Evolutionary conservation across 2,888 invertebrate species (phyloP).

Genomic region (Tenthredo notha): DNA sequence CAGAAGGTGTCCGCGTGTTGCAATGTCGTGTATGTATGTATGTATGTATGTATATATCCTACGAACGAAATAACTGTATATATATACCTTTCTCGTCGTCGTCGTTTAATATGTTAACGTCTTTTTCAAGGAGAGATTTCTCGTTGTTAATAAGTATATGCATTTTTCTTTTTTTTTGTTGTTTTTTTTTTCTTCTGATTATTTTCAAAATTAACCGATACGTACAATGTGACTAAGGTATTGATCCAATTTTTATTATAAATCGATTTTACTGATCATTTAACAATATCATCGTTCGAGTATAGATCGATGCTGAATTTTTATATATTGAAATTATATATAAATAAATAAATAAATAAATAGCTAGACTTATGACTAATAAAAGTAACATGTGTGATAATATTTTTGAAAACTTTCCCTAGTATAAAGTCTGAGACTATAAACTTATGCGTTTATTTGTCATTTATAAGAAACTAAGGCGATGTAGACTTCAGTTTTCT

Average conservation of each 20-base stretch:
- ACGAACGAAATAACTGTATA: not conserved
- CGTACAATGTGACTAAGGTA: too few species aligned
- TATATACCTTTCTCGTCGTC: conserved; percentile 4
- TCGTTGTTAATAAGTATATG: not conserved
- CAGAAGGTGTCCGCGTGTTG: not conserved
- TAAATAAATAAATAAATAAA: not conserved
- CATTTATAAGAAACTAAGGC: too few species aligned
- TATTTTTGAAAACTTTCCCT: not conserved
- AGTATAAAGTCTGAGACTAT: not conserved
- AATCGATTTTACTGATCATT: too few species aligned
- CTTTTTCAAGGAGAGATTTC: conserved; percentile 2
- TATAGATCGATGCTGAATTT: too few species aligned
- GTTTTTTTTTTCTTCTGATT: not conserved
- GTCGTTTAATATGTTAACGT: not conserved
- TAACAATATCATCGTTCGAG: too few species aligned
- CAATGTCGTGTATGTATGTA: not conserved
- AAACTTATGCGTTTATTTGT: too few species aligned
- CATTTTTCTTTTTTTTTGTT: not conserved
- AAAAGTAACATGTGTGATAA: not conserved
- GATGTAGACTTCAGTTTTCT: too few species aligned
- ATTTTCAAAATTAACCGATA: too few species aligned
- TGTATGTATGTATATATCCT: not conserved
- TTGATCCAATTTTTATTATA: too few species aligned
- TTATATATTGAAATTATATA: too few species aligned
- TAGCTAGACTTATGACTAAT: not conserved